phyloP scores from a whole-genome alignment of 2,888 invertebrate species.

The Calliopum simillimum region DNA sequence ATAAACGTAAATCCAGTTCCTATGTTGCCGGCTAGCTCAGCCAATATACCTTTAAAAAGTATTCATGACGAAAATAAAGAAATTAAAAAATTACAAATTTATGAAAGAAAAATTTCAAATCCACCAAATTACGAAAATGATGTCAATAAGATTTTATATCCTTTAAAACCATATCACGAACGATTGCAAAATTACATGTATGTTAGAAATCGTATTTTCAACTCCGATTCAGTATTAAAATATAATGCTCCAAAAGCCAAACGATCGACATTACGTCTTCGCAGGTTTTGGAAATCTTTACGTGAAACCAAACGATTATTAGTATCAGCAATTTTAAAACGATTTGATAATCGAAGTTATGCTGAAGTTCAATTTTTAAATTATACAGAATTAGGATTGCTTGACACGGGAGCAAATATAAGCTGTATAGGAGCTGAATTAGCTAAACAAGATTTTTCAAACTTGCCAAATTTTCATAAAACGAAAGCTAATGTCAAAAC shows the following conservation, averaged over 20 bases:
- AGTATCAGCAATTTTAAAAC: conserved; percentile 24
- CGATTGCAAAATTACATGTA: conserved; percentile 5
- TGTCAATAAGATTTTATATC: background rate
- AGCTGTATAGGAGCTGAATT: background rate
- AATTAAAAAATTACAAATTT: background rate
- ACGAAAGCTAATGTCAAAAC: conserved; percentile 23
- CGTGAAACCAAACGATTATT: conserved; percentile 23
- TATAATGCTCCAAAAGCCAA: background rate
- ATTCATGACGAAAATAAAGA: background rate
- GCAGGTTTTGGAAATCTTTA: conserved; percentile 11
- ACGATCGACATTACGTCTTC: conserved; percentile 22
- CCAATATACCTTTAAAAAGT: too few species aligned
- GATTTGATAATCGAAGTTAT: conserved; percentile 29
- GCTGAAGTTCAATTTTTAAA: conserved; percentile 27
- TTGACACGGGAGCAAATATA: too few species aligned
- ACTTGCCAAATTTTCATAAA: background rate
- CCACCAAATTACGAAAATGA: background rate
- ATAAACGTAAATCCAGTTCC: too few species aligned
- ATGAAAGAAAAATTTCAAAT: background rate
- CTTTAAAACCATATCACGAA: conserved; percentile 3
- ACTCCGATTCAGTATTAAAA: background rate
- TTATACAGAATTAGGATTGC: too few species aligned
- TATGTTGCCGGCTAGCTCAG: too few species aligned
- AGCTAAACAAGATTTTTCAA: conserved; percentile 13
- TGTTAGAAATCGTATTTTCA: conserved; percentile 5